These are phyloP conservation scores for Amphiprion ocellaris DNA, from an alignment of 2,113 vertebrate species.

Conservation along the genomic window DNA sequence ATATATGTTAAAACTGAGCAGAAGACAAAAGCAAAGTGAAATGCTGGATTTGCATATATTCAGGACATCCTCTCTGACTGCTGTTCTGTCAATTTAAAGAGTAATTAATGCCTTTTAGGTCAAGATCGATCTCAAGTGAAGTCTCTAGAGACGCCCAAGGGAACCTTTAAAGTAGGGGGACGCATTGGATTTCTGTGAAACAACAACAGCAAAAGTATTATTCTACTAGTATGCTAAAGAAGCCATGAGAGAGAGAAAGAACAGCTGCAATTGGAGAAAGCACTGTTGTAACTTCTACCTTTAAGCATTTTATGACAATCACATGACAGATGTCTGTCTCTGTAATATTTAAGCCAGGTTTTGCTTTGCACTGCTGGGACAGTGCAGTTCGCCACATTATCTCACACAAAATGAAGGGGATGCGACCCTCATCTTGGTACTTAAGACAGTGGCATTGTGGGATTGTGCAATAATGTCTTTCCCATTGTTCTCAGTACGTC, in stretches of 20 bases:
- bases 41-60: constrained; percentile 17
- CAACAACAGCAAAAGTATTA: constrained; percentile 1
- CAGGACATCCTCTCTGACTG: constrained; percentile 16
- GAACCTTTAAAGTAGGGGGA: constrained; percentile 11
- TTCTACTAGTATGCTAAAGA: constrained; percentile 19
- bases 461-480: constrained; percentile 85
- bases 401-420: constrained; percentile 45
- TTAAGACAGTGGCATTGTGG: constrained; percentile 71
- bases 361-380: constrained; percentile 81
- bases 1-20: constrained; percentile 30
- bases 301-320: constrained; percentile 64
- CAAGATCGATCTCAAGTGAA: constrained; percentile 34
- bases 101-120: constrained; percentile 38
- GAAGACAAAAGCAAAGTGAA: constrained; percentile 28
- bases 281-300: neutral
- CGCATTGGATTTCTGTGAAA: constrained; percentile 49
- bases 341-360: constrained; percentile 36
- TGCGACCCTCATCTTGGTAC: constrained; percentile 65
- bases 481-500: constrained; percentile 65
- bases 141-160: constrained; percentile 32
- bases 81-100: constrained; percentile 45
- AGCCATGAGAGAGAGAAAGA: constrained; percentile 3
- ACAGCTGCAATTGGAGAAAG: neutral
- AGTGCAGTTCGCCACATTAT: constrained; percentile 62
- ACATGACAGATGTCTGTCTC: constrained; percentile 21